phyloP scores from a whole-genome alignment of 1,140 invertebrate genomes.

The Periplaneta americana region DNA sequence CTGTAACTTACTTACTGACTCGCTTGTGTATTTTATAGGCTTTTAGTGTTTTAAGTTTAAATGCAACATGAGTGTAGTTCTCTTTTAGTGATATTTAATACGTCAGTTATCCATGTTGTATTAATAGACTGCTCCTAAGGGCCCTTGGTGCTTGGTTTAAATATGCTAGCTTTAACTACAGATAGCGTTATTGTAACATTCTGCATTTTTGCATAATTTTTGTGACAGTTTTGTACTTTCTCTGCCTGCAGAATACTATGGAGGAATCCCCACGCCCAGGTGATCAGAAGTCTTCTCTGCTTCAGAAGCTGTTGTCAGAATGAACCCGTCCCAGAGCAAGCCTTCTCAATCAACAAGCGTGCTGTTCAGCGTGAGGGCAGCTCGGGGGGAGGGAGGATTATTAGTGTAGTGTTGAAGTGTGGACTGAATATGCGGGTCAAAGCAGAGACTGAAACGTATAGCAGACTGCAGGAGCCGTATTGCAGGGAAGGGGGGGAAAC shows the following conservation, averaged over 20 bases:
- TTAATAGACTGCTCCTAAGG: no score
- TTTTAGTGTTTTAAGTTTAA: no score
- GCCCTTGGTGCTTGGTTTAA: no score
- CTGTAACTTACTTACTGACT: no score
- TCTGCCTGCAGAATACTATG: slow-evolving; percentile 61
- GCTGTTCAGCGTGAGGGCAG: background rate
- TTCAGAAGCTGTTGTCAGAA: slow-evolving; percentile 73
- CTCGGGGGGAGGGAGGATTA: background rate
- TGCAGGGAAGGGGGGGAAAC: no score
- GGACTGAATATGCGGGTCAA: background rate
- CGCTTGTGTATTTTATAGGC: no score
- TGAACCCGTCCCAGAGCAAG: slow-evolving; percentile 42
- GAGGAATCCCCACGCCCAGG: slow-evolving; percentile 58
- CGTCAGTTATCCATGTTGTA: no score
- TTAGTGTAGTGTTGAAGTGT: background rate
- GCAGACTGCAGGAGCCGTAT: no score
- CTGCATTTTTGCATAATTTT: slow-evolving; percentile 3
- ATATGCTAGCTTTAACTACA: no score
- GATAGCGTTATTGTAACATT: no score
- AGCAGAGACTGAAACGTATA: background rate
- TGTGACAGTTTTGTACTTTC: slow-evolving; percentile 21
- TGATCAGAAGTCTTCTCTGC: slow-evolving; percentile 60
- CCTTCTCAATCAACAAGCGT: slow-evolving; percentile 32
- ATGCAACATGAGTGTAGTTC: no score
- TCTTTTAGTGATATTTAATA: no score